Percentiles rank a stretch among this genome's conserved stretches.
These are phyloP conservation scores for Lasioglossum pauxillum DNA, from an alignment of 2,888 invertebrate species.

Conservation along the genomic window DNA sequence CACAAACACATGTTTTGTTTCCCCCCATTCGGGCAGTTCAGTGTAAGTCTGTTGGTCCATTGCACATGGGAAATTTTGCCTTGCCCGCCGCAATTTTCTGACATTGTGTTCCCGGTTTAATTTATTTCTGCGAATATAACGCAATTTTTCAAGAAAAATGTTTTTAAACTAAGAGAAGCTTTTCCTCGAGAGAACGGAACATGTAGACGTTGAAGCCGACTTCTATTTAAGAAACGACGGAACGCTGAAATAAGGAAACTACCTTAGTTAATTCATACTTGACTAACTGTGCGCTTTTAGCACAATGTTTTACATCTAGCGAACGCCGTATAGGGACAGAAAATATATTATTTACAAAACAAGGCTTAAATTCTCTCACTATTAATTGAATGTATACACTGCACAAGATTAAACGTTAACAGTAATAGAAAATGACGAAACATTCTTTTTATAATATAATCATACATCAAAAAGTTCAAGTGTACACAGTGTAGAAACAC, in stretches of 20 bases:
- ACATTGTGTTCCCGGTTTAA: background rate
- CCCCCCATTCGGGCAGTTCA: background rate
- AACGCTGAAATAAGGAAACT: background rate
- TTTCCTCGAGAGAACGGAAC: background rate
- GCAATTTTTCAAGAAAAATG: background rate
- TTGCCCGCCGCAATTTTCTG: background rate
- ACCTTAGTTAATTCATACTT: background rate
- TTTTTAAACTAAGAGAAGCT: background rate
- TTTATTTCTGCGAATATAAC: background rate
- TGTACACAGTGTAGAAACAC: background rate
- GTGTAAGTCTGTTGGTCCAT: background rate
- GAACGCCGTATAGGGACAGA: background rate
- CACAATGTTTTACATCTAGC: background rate
- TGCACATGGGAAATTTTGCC: background rate
- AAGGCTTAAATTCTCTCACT: background rate
- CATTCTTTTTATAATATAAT: background rate
- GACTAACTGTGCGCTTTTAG: background rate
- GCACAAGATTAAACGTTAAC: background rate
- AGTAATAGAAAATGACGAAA: background rate
- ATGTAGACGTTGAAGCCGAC: background rate
- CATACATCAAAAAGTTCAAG: background rate
- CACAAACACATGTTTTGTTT: background rate
- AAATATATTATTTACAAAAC: background rate
- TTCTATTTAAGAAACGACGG: background rate
- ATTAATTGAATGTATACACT: background rate